Evolutionary conservation across 23 tunicate genomes (phyloP), one percentile per base, ranked within the genome.

Genomic region (Halocynthia roretzi): DNA sequence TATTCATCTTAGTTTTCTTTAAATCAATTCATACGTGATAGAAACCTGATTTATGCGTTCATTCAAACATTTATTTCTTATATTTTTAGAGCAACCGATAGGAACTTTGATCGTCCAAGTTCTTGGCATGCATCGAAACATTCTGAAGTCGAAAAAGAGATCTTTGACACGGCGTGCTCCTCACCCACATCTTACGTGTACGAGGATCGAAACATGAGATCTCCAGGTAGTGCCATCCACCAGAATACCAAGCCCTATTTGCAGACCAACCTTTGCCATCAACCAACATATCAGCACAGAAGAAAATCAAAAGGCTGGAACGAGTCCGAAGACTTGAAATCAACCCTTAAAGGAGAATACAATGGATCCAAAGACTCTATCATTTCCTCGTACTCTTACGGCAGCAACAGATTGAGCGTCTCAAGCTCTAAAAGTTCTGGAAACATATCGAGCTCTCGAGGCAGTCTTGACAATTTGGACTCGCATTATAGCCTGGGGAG

Each of bases 61-160:
- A 15, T 15, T 60, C 64, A 60, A 60, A 60, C 64, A n/a, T 60
- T n/a, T 15, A 60, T 15, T 15, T n/a, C 64, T 60, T 31, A 31
- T 31, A 31, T 31, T 31, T 31, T 31, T 31, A 84, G 89, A 78
- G 89, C 89, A 10, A 72, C 83, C 40, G 85, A 69, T 51, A 80
- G 82, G 76, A 73, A 83, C 9, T 54, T 80, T 51, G 97, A 91
- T 72, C 83, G 97, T 50, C 97, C 97, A 48, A 77, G 90, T 19
- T 85, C 90, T 14, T 91, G 97, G 97, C 97, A 91, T 71, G 97
- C 97, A 51, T 91, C 97, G 57, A 91, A 91, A 56, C 91, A 91
- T 56, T 64, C 78, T 54, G 78, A 74, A 53, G 56, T 74, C 12
- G 78, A 74, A 17, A 62, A 74, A 54, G 78, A 22, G 31, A 14